phyloP scores from a whole-genome alignment of 1,140 invertebrate species.

The Zaprionus kolodkinae region DNA sequence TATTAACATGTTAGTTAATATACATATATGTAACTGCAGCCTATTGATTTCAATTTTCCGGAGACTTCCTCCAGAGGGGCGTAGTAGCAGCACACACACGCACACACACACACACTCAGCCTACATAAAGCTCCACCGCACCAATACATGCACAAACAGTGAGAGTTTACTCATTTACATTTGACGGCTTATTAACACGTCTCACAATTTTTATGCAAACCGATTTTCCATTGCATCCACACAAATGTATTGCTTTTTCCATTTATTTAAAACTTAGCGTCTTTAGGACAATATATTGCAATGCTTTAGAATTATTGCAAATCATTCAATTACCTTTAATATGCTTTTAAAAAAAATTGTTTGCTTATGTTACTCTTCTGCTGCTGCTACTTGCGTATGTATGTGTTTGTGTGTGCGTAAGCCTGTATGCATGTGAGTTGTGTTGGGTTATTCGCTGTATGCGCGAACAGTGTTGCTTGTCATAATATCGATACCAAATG shows the following conservation, averaged over 20 bases:
- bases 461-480: slow-evolving; percentile 34
- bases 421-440: slow-evolving; percentile 19
- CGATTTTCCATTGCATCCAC: not conserved
- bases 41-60: slow-evolving; percentile 34
- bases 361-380: slow-evolving; percentile 39
- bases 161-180: slow-evolving; percentile 40
- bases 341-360: slow-evolving; percentile 42
- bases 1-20: not conserved
- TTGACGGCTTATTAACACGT: slow-evolving; percentile 46
- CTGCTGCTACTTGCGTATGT: slow-evolving; percentile 30
- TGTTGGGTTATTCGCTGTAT: slow-evolving; percentile 8
- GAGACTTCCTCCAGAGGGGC: slow-evolving; percentile 37
- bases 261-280: not conserved
- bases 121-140: not conserved
- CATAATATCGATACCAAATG: slow-evolving; percentile 32
- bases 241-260: not conserved
- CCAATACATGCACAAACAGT: slow-evolving; percentile 2
- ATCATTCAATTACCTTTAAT: slow-evolving; percentile 38
- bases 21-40: not conserved
- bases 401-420: slow-evolving; percentile 4
- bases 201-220: slow-evolving; percentile 33
- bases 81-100: slow-evolving; percentile 24
- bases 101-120: slow-evolving; percentile 5
- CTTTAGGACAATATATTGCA: not conserved
- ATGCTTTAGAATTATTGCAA: slow-evolving; percentile 3